Conservation (phyloP, 92 coral and sea anemone species). For the Siderastrea siderea region DNA sequence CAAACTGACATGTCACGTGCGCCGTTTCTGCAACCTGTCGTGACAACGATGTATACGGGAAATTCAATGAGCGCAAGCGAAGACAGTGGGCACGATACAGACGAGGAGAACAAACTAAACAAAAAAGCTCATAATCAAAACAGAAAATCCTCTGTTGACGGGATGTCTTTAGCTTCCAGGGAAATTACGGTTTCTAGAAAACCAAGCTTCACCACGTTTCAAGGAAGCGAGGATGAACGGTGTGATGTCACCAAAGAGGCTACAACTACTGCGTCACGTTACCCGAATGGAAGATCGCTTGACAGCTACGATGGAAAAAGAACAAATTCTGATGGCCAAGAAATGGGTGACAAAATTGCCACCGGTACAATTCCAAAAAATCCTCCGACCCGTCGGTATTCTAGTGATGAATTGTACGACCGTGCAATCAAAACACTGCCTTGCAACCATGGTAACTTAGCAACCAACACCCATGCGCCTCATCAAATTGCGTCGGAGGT, state of each 20-base stretch:
- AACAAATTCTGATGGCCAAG: conserved; percentile 23
- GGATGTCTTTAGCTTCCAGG: conserved; percentile 57
- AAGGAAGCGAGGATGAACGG: conserved; percentile 47
- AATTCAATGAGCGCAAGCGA: conserved; percentile 43
- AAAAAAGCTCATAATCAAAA: not conserved
- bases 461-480: not conserved
- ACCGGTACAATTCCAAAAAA: conserved; percentile 1
- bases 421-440: conserved; percentile 2
- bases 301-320: not conserved
- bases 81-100: conserved; percentile 61
- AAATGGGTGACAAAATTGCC: conserved; percentile 33
- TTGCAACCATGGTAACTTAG: not conserved
- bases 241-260: conserved; percentile 10
- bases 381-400: conserved; percentile 16
- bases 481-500: not conserved
- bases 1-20: conserved; percentile 43
- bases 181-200: conserved; percentile 54
- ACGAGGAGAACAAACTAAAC: conserved; percentile 9
- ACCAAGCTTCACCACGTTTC: conserved; percentile 72
- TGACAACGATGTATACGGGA: conserved; percentile 71
- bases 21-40: conserved; percentile 59
- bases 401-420: conserved; percentile 20
- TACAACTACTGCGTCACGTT: conserved; percentile 31
- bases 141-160: conserved; percentile 58
- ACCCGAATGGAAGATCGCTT: conserved; percentile 3